Conservation (phyloP, 2,113 vertebrate genomes). For the Dermatemys mawii region DNA sequence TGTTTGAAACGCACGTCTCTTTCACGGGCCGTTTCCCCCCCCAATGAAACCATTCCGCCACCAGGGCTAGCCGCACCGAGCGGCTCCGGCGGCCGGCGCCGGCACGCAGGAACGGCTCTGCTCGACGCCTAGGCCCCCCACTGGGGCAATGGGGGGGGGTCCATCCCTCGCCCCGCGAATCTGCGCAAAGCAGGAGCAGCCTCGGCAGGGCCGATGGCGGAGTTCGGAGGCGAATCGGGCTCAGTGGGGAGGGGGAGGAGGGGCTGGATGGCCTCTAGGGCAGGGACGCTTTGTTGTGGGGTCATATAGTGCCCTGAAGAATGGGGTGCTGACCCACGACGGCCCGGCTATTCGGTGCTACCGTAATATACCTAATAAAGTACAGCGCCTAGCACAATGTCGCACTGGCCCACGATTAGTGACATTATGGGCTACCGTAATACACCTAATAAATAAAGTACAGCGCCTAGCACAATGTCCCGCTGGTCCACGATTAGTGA, state of each 20-base stretch:
- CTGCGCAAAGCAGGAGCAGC: not conserved
- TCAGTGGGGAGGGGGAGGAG: not conserved
- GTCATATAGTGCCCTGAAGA: too few relatives aligned
- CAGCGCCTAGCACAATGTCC: too few relatives aligned
- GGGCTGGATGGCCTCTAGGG: not conserved
- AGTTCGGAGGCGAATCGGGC: not conserved
- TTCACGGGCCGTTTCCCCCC: constrained; percentile 27
- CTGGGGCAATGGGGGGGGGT: not conserved
- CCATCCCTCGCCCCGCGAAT: too few relatives aligned
- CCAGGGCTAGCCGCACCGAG: not conserved
- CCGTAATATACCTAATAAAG: too few relatives aligned
- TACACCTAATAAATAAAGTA: too few relatives aligned
- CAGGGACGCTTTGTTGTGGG: not conserved
- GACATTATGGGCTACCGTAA: too few relatives aligned
- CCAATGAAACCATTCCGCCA: constrained; percentile 17
- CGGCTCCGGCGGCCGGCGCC: not conserved
- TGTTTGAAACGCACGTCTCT: constrained; percentile 13
- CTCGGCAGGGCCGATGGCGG: not conserved
- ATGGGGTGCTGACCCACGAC: not conserved
- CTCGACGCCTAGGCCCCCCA: too few relatives aligned
- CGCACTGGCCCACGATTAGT: not conserved
- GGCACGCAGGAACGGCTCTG: not conserved
- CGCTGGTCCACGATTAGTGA: too few relatives aligned
- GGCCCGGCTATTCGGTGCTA: too few relatives aligned
- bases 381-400: too few relatives aligned